phyloP scores from a whole-genome alignment of 1,140 invertebrate species.

The Coenobita brevimanus region DNA sequence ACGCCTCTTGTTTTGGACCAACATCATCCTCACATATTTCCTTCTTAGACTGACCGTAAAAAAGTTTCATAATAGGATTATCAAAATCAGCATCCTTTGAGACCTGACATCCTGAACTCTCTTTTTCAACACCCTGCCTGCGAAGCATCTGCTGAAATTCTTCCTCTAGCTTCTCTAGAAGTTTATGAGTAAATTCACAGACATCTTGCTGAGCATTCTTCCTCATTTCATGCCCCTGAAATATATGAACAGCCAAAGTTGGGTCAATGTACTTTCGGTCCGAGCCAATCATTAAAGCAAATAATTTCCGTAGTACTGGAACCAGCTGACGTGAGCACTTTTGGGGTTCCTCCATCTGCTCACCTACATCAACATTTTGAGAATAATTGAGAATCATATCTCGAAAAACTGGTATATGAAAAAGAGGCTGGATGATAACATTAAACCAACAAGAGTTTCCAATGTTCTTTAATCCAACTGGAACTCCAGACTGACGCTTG shows the following conservation, averaged over 20 bases:
- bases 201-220: conserved; percentile 74
- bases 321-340: conserved; percentile 50
- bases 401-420: conserved; percentile 75
- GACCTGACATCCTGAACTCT: conserved; percentile 62
- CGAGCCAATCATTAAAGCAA: conserved; percentile 75
- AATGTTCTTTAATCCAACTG: conserved; percentile 77
- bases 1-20: conserved; percentile 73
- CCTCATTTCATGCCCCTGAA: conserved; percentile 70
- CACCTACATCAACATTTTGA: conserved; percentile 46
- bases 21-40: conserved; percentile 70
- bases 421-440: conserved; percentile 76
- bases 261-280: conserved; percentile 76
- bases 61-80: conserved; percentile 76
- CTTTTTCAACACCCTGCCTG: conserved; percentile 67
- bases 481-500: conserved; percentile 73
- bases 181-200: conserved; percentile 76
- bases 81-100: conserved; percentile 68
- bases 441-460: conserved; percentile 78
- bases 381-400: conserved; percentile 74
- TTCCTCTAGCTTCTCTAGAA: conserved; percentile 76
- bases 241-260: conserved; percentile 74
- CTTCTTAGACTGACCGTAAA: conserved; percentile 75
- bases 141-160: conserved; percentile 73
- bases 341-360: conserved; percentile 49
- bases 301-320: conserved; percentile 73